Percentiles rank a stretch among this genome's conserved stretches.
Evolutionary conservation across 2,113 vertebrate species (phyloP).

Genomic region (Varanus salvator): DNA sequence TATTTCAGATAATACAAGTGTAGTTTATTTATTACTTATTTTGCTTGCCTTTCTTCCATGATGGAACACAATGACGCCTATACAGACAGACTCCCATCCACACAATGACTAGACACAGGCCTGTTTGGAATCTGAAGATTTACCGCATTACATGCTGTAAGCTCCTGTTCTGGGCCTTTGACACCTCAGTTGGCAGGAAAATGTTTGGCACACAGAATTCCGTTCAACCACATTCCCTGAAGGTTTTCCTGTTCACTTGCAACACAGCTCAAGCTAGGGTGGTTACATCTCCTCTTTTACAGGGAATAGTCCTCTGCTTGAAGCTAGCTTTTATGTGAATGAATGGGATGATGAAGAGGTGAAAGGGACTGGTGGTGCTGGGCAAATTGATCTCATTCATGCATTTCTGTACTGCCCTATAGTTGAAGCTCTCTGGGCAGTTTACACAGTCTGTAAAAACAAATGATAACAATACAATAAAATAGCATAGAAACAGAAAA

Average conservation of each 20-base stretch:
- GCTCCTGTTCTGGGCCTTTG: not conserved
- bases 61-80: not conserved
- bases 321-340: too few species aligned
- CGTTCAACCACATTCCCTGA: not conserved
- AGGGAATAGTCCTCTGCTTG: not conserved
- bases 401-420: too few species aligned
- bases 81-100: not conserved
- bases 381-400: not conserved
- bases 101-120: not conserved
- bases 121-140: not conserved
- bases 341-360: too few species aligned
- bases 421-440: too few species aligned
- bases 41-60: not conserved
- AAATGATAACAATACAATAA: too few species aligned
- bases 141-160: not conserved
- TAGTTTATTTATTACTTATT: not conserved
- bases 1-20: not conserved
- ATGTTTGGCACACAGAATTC: not conserved
- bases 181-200: not conserved
- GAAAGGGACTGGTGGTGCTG: not conserved
- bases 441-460: too few species aligned
- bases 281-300: not conserved
- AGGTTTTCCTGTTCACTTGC: not conserved
- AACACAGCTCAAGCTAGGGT: not conserved
- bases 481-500: too few species aligned